Conservation (phyloP, 2,113 vertebrate genomes). For the Chlorocebus sabaeus region DNA sequence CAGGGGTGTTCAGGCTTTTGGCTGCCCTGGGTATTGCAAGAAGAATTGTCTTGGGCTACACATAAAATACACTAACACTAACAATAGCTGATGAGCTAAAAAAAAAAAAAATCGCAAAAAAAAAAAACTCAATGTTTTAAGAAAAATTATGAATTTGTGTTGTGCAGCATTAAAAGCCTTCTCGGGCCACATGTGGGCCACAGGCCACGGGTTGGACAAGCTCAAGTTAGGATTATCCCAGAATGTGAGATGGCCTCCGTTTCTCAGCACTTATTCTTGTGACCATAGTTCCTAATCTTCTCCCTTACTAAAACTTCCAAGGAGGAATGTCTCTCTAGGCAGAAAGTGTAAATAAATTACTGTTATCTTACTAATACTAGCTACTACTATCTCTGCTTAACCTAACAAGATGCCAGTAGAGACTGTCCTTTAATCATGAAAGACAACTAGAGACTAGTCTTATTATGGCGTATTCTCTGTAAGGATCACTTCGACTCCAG, state of each 20-base stretch:
- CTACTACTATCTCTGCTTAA: constrained; percentile 7
- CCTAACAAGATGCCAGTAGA: not conserved
- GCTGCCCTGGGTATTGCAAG: no score
- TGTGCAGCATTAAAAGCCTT: no score
- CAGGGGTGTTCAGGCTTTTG: no score
- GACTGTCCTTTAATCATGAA: not conserved
- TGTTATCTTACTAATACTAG: not conserved
- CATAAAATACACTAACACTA: no score
- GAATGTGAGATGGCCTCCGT: not conserved
- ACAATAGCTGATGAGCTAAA: no score
- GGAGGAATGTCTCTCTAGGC: not conserved
- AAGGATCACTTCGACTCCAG: not conserved
- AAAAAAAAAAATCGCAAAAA: no score
- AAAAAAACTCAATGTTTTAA: no score
- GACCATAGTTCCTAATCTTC: not conserved
- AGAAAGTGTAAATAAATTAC: not conserved
- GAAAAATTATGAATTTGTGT: no score
- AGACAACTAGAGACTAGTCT: not conserved
- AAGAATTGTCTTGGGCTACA: no score
- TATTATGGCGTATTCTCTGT: not conserved
- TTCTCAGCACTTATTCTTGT: not conserved
- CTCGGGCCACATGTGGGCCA: no score
- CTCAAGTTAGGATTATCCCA: not conserved
- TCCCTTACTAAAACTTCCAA: not conserved
- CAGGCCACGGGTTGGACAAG: no score